Conservation (phyloP, 2,113 vertebrate genomes). For the Platysternon megacephalum region DNA sequence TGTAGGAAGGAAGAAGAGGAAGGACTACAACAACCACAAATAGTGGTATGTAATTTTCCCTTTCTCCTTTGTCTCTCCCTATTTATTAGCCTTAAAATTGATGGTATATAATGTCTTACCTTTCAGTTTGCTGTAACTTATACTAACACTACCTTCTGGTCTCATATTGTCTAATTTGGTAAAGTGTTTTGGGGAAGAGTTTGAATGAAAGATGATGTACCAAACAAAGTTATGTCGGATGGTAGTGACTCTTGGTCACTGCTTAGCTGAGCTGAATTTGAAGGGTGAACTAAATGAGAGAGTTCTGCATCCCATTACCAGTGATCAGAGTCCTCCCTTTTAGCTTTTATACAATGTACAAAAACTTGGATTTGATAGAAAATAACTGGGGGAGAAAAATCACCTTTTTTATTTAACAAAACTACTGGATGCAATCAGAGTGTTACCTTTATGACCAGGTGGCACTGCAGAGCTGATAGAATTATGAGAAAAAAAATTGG, state of each 20-base stretch:
- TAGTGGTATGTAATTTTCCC: constrained; percentile 78
- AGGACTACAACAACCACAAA: constrained; percentile 76
- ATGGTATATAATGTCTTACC: not conserved
- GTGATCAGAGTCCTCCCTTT: not conserved
- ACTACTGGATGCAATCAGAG: not conserved
- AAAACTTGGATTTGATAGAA: not conserved
- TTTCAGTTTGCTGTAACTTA: constrained; percentile 11
- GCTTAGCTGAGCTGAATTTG: not conserved
- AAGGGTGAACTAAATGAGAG: not conserved
- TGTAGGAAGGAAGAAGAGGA: constrained; percentile 78
- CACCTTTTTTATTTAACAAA: not conserved
- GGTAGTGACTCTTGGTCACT: not conserved
- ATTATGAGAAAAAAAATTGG: not conserved
- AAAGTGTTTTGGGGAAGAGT: not conserved
- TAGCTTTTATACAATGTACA: not conserved
- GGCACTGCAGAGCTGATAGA: not conserved
- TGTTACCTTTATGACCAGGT: not conserved
- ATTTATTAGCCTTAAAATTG: not conserved
- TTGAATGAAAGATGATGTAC: accelerated
- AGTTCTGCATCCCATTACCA: not conserved
- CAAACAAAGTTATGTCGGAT: not conserved
- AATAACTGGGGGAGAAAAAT: not conserved
- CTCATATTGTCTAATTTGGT: not conserved
- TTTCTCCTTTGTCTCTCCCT: constrained; percentile 67
- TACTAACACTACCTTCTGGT: not conserved